Conservation (phyloP, 2,888 invertebrate genomes). For the Allophyes oxyacanthae region DNA sequence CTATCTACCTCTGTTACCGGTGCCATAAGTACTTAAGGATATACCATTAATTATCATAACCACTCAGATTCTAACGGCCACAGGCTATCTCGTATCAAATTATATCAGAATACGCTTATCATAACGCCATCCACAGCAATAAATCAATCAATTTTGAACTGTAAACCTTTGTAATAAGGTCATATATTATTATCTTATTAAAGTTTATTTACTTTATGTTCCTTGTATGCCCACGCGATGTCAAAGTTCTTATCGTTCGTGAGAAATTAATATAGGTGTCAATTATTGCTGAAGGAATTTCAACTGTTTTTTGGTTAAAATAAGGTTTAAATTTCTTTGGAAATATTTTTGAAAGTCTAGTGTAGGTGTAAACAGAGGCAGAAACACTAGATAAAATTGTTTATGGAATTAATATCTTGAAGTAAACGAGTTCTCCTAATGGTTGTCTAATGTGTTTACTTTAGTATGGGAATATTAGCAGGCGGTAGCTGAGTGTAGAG, state of each 20-base stretch:
- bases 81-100: conserved; percentile 6
- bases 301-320: rapidly evolving
- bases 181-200: conserved; percentile 9
- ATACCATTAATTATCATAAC: background rate
- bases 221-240: conserved; percentile 41
- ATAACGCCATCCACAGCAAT: conserved; percentile 6
- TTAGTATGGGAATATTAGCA: conserved; percentile 28
- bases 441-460: conserved; percentile 14
- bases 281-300: background rate
- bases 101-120: conserved; percentile 21
- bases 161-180: conserved; percentile 29
- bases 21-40: too few relatives aligned
- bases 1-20: too few relatives aligned
- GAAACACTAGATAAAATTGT: conserved; percentile 34
- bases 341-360: conserved; percentile 13
- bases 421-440: conserved; percentile 35
- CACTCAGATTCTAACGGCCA: conserved; percentile 4
- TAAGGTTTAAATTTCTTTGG: conserved; percentile 8
- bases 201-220: conserved; percentile 26
- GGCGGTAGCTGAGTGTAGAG: conserved; percentile 5
- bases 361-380: conserved; percentile 31
- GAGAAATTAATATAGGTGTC: conserved; percentile 31
- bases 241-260: conserved; percentile 49
- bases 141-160: conserved; percentile 29
- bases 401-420: conserved; percentile 35